Evolutionary conservation across 2,888 invertebrate species (phyloP), one percentile per base, ranked within the genome.

Genomic region (Invenusta paracnida): DNA sequence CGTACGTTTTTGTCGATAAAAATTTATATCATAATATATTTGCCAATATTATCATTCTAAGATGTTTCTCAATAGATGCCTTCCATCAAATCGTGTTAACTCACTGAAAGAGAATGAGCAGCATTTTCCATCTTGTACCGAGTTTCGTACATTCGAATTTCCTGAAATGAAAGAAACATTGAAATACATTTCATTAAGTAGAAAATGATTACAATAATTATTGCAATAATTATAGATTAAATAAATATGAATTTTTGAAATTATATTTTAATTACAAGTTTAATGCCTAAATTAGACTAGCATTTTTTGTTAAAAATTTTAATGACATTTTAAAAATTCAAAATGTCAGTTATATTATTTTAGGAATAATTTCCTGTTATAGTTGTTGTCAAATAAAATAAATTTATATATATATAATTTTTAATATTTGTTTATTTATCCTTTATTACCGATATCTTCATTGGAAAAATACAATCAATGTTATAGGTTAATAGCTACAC

Each of bases 91-190:
- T 48, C 17, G 11, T 17, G 11, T 11, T 48, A 73, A 73, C 73
- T 73, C 23, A 73, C 73, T 13, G 73, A 73, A 13, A 73, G 73
- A 23, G 17, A 2, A 23, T 73, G 73, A 2, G 73, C 73, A 13
- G 73, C 73, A 23, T 25, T 73, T 23, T 73, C 73, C 73, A 73
- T 73, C 23, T 25, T 13, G 73, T 13, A 23, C 23, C 27, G 5
- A 5, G 23, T 23, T 73, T 90, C 90, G 84, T 90, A 90, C 1
- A 89, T 89, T 87, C 90, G 89, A 23, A 90, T 90, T 90, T 90
- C 90, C 90, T 90, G 87, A 0, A 87, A 85, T 82, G 2, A 82
- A 82, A 30, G 29, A n/a, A 82, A 29, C 13, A 82, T 27, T 11
- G 13, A 13, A n/a, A 82, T 13, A 29, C 29, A 29, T 25, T 30